Conservation (phyloP, 1,140 invertebrate species). For the Eufriesea mexicana region DNA sequence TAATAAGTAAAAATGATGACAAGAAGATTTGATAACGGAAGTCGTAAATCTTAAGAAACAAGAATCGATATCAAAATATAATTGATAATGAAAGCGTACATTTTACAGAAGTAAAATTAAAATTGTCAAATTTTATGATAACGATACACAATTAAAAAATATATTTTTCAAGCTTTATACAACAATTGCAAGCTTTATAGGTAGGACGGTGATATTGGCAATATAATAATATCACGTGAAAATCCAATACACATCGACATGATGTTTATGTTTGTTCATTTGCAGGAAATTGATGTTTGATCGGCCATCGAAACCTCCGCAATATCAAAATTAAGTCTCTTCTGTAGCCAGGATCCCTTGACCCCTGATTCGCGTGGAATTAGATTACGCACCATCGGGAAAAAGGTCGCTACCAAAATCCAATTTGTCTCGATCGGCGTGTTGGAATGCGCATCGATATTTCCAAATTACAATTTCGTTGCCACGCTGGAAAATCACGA, state of each 20-base stretch:
- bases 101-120: no score
- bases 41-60: no score
- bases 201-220: no score
- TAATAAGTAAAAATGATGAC: no score
- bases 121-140: no score
- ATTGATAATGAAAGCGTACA: no score
- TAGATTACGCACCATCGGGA: slow-evolving; percentile 37
- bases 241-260: background rate
- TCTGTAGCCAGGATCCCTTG: background rate
- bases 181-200: background rate
- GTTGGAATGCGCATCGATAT: slow-evolving; percentile 6
- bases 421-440: slow-evolving; percentile 29
- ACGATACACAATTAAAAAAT: background rate
- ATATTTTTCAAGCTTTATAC: background rate
- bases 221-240: no score
- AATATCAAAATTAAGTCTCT: slow-evolving; percentile 27
- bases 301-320: background rate
- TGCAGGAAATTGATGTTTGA: background rate
- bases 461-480: slow-evolving; percentile 44
- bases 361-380: slow-evolving; percentile 2
- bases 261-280: background rate
- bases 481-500: slow-evolving; percentile 22
- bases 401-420: slow-evolving; percentile 35
- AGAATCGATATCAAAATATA: no score
- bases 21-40: no score